Evolutionary conservation across 2,797 vertebrate genomes (phyloP).

Genomic region (Alosa sapidissima): DNA sequence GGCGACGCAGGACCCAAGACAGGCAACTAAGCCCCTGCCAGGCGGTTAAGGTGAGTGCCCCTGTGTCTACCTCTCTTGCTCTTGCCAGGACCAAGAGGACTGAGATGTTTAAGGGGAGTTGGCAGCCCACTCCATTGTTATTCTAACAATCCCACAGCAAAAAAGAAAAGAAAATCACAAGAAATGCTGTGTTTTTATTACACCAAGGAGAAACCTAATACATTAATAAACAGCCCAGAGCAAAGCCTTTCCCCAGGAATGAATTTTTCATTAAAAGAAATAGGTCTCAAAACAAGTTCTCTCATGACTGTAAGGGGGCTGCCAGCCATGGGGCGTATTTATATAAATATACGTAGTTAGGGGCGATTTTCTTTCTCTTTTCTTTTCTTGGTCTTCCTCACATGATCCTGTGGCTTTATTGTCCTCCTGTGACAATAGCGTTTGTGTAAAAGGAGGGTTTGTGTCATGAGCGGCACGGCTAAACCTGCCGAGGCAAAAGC

Average conservation of each 20-base stretch:
- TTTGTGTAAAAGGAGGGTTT: constrained; percentile 46
- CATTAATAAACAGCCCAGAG: constrained; percentile 69
- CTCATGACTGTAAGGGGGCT: constrained; percentile 54
- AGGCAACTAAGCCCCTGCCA: constrained; percentile 39
- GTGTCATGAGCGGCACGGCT: constrained; percentile 38
- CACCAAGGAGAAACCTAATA: constrained; percentile 68
- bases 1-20: constrained; percentile 32
- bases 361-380: background rate
- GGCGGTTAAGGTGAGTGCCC: constrained; percentile 52
- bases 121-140: constrained; percentile 55
- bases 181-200: constrained; percentile 64
- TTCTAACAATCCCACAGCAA: constrained; percentile 47
- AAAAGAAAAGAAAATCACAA: constrained; percentile 26
- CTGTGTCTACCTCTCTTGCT: constrained; percentile 28
- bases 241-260: constrained; percentile 59
- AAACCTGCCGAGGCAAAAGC: constrained; percentile 44
- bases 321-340: constrained; percentile 58
- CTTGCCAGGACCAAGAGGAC: constrained; percentile 48
- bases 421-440: constrained; percentile 57
- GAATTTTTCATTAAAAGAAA: constrained; percentile 73
- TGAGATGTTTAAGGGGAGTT: constrained; percentile 48
- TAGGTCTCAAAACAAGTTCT: constrained; percentile 60
- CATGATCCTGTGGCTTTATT: constrained; percentile 56
- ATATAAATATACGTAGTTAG: constrained; percentile 34
- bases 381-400: background rate